Percentiles rank a stretch among this genome's conserved stretches.
These are phyloP conservation scores for Leptinotarsa defecta DNA, from an alignment of 1,140 invertebrate genomes.

Conservation along the genomic window DNA sequence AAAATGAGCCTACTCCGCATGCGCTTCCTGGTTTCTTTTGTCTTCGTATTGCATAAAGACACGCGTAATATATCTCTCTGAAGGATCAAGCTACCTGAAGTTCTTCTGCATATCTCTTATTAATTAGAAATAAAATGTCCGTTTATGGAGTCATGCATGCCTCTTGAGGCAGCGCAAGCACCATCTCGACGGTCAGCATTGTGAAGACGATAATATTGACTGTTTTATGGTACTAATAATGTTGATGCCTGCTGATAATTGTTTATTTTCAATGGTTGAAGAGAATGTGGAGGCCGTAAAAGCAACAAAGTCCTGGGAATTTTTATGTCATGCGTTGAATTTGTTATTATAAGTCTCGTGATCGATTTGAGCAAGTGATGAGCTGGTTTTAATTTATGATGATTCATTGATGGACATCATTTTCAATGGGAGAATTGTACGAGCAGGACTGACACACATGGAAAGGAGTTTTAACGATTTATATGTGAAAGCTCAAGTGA, in stretches of 20 bases:
- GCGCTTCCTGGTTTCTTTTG: constrained; percentile 13
- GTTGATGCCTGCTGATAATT: constrained; percentile 5
- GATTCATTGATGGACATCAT: too few species aligned
- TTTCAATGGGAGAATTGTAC: too few species aligned
- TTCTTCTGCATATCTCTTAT: constrained; percentile 14
- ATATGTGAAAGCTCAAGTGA: too few species aligned
- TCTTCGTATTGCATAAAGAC: constrained; percentile 6
- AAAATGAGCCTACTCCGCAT: constrained; percentile 3
- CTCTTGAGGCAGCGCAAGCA: background rate
- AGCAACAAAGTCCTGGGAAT: background rate
- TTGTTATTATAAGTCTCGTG: too few species aligned
- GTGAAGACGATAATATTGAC: constrained; percentile 16
- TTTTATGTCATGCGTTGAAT: background rate
- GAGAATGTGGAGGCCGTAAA: constrained; percentile 3
- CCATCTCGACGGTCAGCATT: background rate
- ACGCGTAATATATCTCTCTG: constrained; percentile 10
- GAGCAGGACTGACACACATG: too few species aligned
- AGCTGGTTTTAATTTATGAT: too few species aligned
- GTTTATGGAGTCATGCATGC: constrained; percentile 7
- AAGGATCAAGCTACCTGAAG: constrained; percentile 19
- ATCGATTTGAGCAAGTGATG: too few species aligned
- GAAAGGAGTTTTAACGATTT: too few species aligned
- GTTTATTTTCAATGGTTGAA: constrained; percentile 6
- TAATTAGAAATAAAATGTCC: constrained; percentile 22
- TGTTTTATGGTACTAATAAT: constrained; percentile 16